A percentile compares a stretch with the other conserved stretches of the same genome.
These are phyloP conservation scores for Fukomys damarensis DNA, from an alignment of 2,113 vertebrate species.

Conservation along the genomic window DNA sequence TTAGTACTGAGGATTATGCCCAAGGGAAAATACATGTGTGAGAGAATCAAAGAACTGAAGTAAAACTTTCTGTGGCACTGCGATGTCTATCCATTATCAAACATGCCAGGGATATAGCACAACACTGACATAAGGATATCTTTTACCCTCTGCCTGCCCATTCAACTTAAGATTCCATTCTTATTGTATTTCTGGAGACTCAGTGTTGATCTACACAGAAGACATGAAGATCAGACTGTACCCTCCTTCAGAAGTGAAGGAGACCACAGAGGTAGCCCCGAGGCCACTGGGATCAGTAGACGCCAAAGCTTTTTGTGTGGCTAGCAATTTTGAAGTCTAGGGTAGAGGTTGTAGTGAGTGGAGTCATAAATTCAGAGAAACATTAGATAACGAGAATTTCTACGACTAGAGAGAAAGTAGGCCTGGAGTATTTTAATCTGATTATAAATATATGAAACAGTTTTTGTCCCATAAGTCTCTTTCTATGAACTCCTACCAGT, in stretches of 20 bases:
- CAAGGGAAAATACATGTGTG: background rate
- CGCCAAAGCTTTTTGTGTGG: background rate
- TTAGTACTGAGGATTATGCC: background rate
- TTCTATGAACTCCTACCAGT: background rate
- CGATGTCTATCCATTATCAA: background rate
- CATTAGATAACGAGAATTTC: background rate
- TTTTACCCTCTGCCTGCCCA: background rate
- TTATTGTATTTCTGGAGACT: background rate
- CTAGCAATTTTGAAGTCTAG: background rate
- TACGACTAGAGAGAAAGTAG: background rate
- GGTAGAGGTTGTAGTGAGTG: background rate
- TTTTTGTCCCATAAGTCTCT: slow-evolving; percentile 42
- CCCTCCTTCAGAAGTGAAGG: background rate
- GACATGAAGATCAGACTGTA: background rate
- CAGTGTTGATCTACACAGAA: background rate
- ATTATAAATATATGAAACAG: slow-evolving; percentile 47
- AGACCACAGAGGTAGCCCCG: background rate
- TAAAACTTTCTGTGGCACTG: background rate
- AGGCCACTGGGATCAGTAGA: background rate
- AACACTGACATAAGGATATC: background rate
- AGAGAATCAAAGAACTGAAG: background rate
- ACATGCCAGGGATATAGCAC: background rate
- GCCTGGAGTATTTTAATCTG: slow-evolving; percentile 19
- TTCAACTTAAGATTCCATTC: background rate
- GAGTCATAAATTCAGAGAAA: background rate